Evolutionary conservation across 2,888 invertebrate species (phyloP).

Genomic region (Xestoiulus laeticollis): DNA sequence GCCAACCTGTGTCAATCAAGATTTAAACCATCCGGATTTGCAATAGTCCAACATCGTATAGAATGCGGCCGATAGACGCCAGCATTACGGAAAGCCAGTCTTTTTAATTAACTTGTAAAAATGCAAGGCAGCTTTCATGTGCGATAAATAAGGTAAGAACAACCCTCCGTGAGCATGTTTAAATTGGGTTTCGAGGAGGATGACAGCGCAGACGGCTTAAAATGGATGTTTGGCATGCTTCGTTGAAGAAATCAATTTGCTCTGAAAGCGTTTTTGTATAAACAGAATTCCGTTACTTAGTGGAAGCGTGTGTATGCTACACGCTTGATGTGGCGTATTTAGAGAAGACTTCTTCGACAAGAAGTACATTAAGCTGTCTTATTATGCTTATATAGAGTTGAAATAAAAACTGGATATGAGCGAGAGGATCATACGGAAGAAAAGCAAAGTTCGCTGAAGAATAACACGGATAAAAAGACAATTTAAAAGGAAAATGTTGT

Average conservation of each 20-base stretch:
- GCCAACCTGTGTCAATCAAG: too few relatives aligned
- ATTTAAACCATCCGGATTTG: too few relatives aligned
- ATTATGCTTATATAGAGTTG: not conserved
- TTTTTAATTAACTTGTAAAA: not conserved
- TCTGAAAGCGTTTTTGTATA: slow-evolving; percentile 6
- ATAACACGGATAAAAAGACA: too few relatives aligned
- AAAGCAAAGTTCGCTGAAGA: too few relatives aligned
- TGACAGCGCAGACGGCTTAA: not conserved
- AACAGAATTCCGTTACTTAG: not conserved
- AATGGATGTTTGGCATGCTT: not conserved
- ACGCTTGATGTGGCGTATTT: not conserved
- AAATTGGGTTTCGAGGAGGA: not conserved
- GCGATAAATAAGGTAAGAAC: not conserved
- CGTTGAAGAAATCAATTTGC: slow-evolving; percentile 12
- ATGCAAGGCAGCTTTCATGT: not conserved
- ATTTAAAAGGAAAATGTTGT: too few relatives aligned
- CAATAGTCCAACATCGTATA: too few relatives aligned
- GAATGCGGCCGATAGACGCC: too few relatives aligned
- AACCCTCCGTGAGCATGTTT: not conserved
- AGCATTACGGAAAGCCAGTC: too few relatives aligned
- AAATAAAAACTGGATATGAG: not conserved
- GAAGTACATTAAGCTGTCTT: not conserved
- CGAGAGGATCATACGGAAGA: too few relatives aligned
- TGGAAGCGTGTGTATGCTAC: not conserved
- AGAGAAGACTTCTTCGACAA: not conserved